Base-by-base conservation (phyloP, 2,797 vertebrate species). In the Gymnodraco acuticeps region DNA sequence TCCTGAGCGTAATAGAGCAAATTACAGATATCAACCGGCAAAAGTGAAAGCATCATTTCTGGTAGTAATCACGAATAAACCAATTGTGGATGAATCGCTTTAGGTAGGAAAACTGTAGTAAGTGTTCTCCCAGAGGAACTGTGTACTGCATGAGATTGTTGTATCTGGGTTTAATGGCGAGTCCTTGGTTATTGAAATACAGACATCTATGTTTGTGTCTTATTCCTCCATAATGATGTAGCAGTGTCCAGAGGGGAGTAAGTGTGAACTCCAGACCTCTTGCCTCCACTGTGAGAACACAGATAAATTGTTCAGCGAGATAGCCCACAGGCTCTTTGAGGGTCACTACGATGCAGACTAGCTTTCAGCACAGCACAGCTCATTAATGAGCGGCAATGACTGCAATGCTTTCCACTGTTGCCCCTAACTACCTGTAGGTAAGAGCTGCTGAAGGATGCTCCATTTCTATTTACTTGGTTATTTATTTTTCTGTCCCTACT, bases 251-350 rank as follows among this genome's bases (percentile, higher is more conserved):
- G 68, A 76, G 78, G 73, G 53, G 79, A 47, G 20, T 27, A 16
- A 17, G 27, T 3, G 19, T 80, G 80, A 84, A 81, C 77, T 74
- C 61, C 58, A 73, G 64, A 73, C 80, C 53, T 64, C 23, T 12
- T 61, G 67, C 73, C 65, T 81, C 58, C 53, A 47, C 54, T 1
- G 56, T 48, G 0, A 51, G 58, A 84, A 19, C 77, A 68, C 62
- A 86, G 81, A 87, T 85, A 87, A 88, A 88, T 80, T 45, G 77
- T 77, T 54, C 7, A 42, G 72, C 15, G 2, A 80, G 69, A 70
- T 60, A 51, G 70, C 84, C 70, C 16, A 68, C 66, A 59, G 85
- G 66, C 41, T 77, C 46, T 63, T 75, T 70, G 75, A 76, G 75
- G 71, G 74, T 86, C 72, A 71, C 61, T 51, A 55, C 20, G 58